Evolutionary conservation across 2,797 vertebrate species (phyloP).

Genomic region (Euphonia xanthogaster): DNA sequence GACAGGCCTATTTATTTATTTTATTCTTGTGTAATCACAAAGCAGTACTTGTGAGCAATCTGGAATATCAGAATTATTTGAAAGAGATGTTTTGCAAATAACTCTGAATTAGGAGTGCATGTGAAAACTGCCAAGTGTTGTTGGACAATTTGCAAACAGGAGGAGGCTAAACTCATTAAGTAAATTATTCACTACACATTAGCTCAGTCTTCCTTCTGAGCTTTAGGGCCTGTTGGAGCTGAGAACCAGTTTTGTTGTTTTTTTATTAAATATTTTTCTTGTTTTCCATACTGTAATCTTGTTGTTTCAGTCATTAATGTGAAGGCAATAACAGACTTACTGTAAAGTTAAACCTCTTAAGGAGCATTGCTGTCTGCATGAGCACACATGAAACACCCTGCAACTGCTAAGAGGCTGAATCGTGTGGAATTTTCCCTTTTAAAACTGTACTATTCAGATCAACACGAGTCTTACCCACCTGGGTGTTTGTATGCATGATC

Average conservation of each 20-base stretch:
- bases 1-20: neutral
- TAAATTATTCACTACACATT: neutral
- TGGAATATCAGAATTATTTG: neutral
- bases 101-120: neutral
- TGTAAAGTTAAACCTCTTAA: neutral
- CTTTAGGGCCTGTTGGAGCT: neutral
- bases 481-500: neutral
- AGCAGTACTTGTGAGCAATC: neutral
- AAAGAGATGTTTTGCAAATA: constrained; percentile 15
- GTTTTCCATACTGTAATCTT: neutral
- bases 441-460: neutral
- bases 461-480: neutral
- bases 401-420: neutral
- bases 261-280: neutral
- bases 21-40: neutral
- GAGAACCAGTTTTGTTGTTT: neutral
- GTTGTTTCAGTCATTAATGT: neutral
- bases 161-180: neutral
- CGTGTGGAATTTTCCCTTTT: neutral
- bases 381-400: neutral
- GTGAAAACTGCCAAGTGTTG: neutral
- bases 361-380: neutral
- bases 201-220: neutral
- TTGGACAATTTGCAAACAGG: neutral
- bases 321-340: neutral